A percentile compares a stretch with the other conserved stretches of the same genome.
These are phyloP conservation scores for Agrotis clavis DNA, from an alignment of 2,888 invertebrate species.

Conservation along the genomic window DNA sequence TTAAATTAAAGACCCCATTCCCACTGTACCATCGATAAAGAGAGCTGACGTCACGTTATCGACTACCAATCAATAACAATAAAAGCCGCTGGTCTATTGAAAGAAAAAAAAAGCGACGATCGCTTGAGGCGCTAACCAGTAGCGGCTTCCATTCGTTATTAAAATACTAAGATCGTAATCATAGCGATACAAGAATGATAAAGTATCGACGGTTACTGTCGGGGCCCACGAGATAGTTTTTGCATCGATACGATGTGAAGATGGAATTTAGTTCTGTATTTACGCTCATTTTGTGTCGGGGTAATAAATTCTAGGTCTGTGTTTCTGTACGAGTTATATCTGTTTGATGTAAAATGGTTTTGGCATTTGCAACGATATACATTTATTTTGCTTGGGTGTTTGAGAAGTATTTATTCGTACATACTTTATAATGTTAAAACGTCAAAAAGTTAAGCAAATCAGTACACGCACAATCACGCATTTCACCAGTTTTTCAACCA, in stretches of 20 bases:
- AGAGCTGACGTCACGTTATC: constrained; percentile 59
- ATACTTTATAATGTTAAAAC: too few relatives aligned
- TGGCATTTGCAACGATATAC: background rate
- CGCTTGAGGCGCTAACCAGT: constrained; percentile 80
- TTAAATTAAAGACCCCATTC: constrained; percentile 41
- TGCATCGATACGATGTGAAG: constrained; percentile 38
- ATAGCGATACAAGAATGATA: constrained; percentile 66
- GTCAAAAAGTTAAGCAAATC: too few relatives aligned
- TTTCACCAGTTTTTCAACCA: too few relatives aligned
- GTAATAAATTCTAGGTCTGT: constrained; percentile 7
- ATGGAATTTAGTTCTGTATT: constrained; percentile 32
- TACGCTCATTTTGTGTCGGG: constrained; percentile 13
- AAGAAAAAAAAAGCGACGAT: constrained; percentile 63
- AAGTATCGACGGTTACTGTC: constrained; percentile 57
- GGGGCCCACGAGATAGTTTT: constrained; percentile 56
- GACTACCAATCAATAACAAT: constrained; percentile 68
- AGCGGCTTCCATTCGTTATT: constrained; percentile 77
- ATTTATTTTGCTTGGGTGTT: too few relatives aligned
- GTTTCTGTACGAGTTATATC: too few relatives aligned
- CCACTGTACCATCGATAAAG: constrained; percentile 43
- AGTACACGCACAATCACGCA: too few relatives aligned
- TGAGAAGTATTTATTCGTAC: too few relatives aligned
- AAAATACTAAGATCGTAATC: constrained; percentile 77
- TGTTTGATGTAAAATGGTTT: background rate
- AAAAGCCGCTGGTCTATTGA: constrained; percentile 66